Evolutionary conservation across 2,113 vertebrate genomes (phyloP).

Genomic region (Cariama cristata): DNA sequence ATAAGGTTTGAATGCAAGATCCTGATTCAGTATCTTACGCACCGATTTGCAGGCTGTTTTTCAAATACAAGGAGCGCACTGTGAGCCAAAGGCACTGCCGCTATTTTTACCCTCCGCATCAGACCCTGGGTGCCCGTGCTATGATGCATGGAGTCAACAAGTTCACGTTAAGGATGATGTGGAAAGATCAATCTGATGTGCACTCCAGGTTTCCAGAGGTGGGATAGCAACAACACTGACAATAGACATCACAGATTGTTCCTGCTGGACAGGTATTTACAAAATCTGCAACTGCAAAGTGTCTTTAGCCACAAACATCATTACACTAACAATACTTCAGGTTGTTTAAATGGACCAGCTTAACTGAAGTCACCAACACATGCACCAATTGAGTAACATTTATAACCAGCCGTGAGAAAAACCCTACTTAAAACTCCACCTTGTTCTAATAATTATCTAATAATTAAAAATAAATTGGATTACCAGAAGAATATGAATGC

Average conservation of each 20-base stretch:
- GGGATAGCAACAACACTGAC: fast-evolving
- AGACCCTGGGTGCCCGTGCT: background rate
- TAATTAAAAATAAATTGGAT: background rate
- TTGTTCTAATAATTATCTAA: background rate
- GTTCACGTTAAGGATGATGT: too few species aligned
- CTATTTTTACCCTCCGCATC: background rate
- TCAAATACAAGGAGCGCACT: fast-evolving
- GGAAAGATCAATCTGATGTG: background rate
- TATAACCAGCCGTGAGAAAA: background rate
- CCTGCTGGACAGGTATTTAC: too few species aligned
- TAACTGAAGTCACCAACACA: background rate
- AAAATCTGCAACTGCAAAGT: background rate
- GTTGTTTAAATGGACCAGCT: background rate
- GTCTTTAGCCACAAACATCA: background rate
- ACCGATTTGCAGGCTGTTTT: background rate
- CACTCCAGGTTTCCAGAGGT: too few species aligned
- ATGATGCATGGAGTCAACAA: background rate
- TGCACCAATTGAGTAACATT: too few species aligned
- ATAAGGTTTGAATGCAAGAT: fast-evolving
- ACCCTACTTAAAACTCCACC: too few species aligned
- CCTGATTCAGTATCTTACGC: fast-evolving
- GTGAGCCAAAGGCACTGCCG: background rate
- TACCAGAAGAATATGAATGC: background rate
- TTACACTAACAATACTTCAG: fast-evolving
- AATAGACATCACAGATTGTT: background rate